phyloP scores from a whole-genome alignment of 2,888 invertebrate species.

The Coenonympha arcania region DNA sequence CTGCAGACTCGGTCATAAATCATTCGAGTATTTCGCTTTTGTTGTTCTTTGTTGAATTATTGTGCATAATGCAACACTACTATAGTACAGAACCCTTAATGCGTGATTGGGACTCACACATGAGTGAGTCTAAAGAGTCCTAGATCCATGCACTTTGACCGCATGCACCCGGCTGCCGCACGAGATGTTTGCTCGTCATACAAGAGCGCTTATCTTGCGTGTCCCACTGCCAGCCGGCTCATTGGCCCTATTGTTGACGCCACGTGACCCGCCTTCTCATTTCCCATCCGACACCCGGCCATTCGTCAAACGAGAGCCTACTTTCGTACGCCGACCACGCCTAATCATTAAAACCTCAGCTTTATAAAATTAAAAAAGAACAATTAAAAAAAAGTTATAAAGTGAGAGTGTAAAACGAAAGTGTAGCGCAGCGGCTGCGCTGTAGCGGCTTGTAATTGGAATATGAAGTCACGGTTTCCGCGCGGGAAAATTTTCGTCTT shows the following conservation, averaged over 20 bases:
- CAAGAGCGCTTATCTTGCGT: slow-evolving; percentile 20
- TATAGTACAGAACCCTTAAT: no score
- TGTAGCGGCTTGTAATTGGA: slow-evolving; percentile 8
- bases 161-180: no score
- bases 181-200: slow-evolving; percentile 21
- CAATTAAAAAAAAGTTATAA: slow-evolving; percentile 23
- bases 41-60: no score
- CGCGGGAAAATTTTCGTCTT: slow-evolving; percentile 13
- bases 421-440: slow-evolving; percentile 17
- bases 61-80: no score
- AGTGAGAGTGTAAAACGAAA: slow-evolving; percentile 27
- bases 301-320: slow-evolving; percentile 47
- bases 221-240: slow-evolving; percentile 24
- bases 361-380: slow-evolving; percentile 28
- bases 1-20: no score
- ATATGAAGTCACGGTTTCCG: slow-evolving; percentile 16
- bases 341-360: background rate
- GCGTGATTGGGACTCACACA: no score
- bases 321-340: slow-evolving; percentile 46
- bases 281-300: slow-evolving; percentile 38
- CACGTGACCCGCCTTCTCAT: slow-evolving; percentile 41
- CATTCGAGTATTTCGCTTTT: no score
- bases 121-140: no score
- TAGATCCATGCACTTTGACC: slow-evolving; percentile 30
- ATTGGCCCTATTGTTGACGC: slow-evolving; percentile 41